phyloP scores from a whole-genome alignment of 2,113 vertebrate genomes.

The Pontoporia blainvillei region DNA sequence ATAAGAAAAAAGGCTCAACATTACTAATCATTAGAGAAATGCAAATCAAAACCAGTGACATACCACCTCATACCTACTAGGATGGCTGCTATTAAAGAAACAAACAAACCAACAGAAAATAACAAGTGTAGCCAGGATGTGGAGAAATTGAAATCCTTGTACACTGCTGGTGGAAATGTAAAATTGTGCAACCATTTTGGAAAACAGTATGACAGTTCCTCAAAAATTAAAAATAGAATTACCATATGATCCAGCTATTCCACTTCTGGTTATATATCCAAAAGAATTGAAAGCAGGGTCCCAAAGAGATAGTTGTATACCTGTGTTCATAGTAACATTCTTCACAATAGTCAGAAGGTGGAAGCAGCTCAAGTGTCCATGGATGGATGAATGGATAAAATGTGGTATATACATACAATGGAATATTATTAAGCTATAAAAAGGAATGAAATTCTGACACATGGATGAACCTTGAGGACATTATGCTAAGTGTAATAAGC shows the following conservation, averaged over 20 bases:
- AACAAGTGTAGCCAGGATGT: background rate
- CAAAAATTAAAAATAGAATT: slow-evolving; percentile 11
- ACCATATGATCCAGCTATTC: background rate
- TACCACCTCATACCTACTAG: background rate
- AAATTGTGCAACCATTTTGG: background rate
- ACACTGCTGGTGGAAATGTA: background rate
- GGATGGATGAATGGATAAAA: background rate
- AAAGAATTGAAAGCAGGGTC: background rate
- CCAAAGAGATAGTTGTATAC: background rate
- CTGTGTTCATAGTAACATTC: background rate
- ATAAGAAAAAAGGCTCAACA: background rate
- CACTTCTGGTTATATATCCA: background rate
- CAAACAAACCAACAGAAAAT: background rate
- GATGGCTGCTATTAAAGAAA: background rate
- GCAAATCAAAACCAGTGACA: background rate
- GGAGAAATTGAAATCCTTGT: background rate
- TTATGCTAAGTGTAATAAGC: background rate
- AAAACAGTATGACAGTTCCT: background rate
- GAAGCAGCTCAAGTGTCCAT: background rate
- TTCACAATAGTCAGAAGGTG: background rate
- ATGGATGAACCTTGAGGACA: background rate
- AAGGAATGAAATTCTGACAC: background rate
- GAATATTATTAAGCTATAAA: background rate
- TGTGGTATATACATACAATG: background rate
- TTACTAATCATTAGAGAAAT: background rate